A percentile compares a stretch with the other conserved stretches of the same genome.
These are phyloP conservation scores for Sceliomorpha sp. DNA, from an alignment of 2,888 invertebrate species.

Conservation along the genomic window DNA sequence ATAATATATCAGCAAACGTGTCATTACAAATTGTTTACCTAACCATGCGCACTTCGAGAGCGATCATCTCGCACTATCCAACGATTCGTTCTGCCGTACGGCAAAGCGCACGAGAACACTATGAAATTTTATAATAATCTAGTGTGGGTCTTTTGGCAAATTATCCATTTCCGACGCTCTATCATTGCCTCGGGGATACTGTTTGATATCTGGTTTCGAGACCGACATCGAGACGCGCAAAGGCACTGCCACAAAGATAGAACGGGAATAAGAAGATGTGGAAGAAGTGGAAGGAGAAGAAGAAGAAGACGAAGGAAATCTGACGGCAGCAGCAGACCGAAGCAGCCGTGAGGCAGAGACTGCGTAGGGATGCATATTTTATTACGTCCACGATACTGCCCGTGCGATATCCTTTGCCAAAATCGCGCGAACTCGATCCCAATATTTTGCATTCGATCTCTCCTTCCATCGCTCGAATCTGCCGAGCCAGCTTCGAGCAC, in stretches of 20 bases:
- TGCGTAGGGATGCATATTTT: slow-evolving; percentile 45
- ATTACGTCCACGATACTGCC: slow-evolving; percentile 19
- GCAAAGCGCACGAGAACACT: slow-evolving; percentile 33
- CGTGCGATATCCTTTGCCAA: slow-evolving; percentile 43
- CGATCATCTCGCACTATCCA: slow-evolving; percentile 40
- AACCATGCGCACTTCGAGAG: slow-evolving; percentile 12
- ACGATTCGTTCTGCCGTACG: slow-evolving; percentile 37
- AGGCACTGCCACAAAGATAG: slow-evolving; percentile 33
- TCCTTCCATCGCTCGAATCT: slow-evolving; percentile 6
- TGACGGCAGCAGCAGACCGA: slow-evolving; percentile 19
- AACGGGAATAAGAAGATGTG: slow-evolving; percentile 28
- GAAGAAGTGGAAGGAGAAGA: slow-evolving; percentile 13
- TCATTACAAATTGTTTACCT: too few relatives aligned
- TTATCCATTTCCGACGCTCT: slow-evolving; percentile 58
- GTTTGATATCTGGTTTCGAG: slow-evolving; percentile 56
- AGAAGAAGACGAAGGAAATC: slow-evolving; percentile 15
- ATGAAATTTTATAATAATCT: slow-evolving; percentile 54
- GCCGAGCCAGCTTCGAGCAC: slow-evolving; percentile 20
- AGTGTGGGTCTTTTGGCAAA: slow-evolving; percentile 54
- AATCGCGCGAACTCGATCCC: slow-evolving; percentile 44
- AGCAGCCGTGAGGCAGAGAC: slow-evolving; percentile 35
- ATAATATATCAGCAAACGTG: too few relatives aligned
- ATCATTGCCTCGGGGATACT: slow-evolving; percentile 47
- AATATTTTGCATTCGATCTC: slow-evolving; percentile 40
- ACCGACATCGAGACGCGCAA: slow-evolving; percentile 24